These are phyloP conservation scores for Ceratothoa steindachneri DNA, from an alignment of 2,888 invertebrate genomes.

Conservation along the genomic window DNA sequence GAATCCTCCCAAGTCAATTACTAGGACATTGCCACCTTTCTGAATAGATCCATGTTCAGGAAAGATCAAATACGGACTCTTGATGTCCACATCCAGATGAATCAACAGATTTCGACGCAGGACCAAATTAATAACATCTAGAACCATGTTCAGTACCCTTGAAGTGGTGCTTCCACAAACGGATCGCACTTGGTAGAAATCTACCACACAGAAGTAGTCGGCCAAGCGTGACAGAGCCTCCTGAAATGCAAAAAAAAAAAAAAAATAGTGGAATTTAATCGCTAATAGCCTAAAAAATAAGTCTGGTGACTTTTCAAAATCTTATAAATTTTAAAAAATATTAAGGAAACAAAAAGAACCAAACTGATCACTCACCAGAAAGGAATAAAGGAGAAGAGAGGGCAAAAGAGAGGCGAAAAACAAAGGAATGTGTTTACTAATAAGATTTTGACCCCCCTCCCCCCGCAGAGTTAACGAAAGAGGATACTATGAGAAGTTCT, in stretches of 20 bases:
- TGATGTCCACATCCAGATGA: conserved; percentile 68
- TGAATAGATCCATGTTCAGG: conserved; percentile 66
- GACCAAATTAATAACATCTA: conserved; percentile 50
- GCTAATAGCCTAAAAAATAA: too few species aligned
- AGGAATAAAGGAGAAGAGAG: too few species aligned
- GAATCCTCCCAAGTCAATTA: conserved; percentile 68
- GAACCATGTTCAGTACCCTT: not conserved
- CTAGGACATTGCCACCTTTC: conserved; percentile 64
- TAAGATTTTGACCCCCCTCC: too few species aligned
- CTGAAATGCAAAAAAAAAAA: conserved; percentile 55
- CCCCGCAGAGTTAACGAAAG: too few species aligned
- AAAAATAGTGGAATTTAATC: conserved; percentile 26
- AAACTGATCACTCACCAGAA: too few species aligned
- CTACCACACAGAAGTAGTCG: conserved; percentile 61
- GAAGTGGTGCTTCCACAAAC: not conserved
- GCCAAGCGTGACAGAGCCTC: conserved; percentile 68
- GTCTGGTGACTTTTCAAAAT: too few species aligned
- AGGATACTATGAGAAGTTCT: too few species aligned
- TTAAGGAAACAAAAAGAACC: too few species aligned
- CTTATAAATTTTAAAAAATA: too few species aligned
- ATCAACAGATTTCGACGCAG: conserved; percentile 61
- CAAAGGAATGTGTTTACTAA: not conserved
- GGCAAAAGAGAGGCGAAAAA: too few species aligned
- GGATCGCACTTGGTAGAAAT: conserved; percentile 36
- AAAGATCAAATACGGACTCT: conserved; percentile 70